phyloP scores from a whole-genome alignment of 2,888 invertebrate species.

The Brachypterus glaber region DNA sequence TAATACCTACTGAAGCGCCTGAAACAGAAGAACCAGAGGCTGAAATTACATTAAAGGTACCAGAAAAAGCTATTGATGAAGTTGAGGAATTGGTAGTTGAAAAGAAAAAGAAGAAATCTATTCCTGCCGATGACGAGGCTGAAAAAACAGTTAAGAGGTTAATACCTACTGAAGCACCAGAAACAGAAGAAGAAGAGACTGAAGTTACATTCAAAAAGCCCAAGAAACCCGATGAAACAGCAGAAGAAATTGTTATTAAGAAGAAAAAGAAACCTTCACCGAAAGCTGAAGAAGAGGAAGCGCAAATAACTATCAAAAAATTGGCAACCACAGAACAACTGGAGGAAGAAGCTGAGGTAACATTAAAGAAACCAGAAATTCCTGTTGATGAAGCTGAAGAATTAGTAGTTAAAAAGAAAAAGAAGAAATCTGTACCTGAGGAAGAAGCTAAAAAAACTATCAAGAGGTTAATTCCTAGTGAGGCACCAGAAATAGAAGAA shows the following conservation, averaged over 20 bases:
- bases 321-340: conserved; percentile 23
- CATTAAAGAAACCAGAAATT: conserved; percentile 19
- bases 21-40: conserved; percentile 12
- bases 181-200: conserved; percentile 31
- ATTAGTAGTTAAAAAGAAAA: conserved; percentile 24
- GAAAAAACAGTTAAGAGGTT: conserved; percentile 38
- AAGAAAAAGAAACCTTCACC: conserved; percentile 22
- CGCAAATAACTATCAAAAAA: conserved; percentile 1
- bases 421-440: conserved; percentile 25
- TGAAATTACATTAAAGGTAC: background rate
- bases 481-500: conserved; percentile 50
- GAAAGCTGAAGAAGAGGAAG: conserved; percentile 23
- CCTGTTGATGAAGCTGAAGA: conserved; percentile 35
- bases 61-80: conserved; percentile 4
- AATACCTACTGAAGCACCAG: conserved; percentile 18
- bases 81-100: conserved; percentile 25
- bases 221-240: conserved; percentile 24
- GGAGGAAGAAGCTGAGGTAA: conserved; percentile 27
- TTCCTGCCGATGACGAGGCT: conserved; percentile 26
- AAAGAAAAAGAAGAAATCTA: conserved; percentile 22
- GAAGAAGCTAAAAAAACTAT: conserved; percentile 27
- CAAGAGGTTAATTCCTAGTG: conserved; percentile 34
- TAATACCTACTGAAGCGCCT: conserved; percentile 19
- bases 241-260: conserved; percentile 23
- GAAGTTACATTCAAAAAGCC: conserved; percentile 35